Evolutionary conservation across 2,113 vertebrate species (phyloP), one percentile per base, ranked within the genome.

Genomic region (Tupaia tana): DNA sequence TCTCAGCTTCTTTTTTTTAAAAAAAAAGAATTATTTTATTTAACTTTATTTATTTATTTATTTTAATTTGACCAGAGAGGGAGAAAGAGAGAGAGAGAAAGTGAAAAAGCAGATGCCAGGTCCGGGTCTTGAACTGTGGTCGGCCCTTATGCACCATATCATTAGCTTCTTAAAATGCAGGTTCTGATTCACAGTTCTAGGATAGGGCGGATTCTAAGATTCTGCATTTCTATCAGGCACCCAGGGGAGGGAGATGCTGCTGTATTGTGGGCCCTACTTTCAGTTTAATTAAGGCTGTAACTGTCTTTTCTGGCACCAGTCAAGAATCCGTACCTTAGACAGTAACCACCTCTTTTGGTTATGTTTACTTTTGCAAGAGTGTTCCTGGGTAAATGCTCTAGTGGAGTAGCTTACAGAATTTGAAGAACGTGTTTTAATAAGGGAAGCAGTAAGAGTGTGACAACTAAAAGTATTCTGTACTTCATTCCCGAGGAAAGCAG

Each of bases 401-500:
- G 64, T 20, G 59, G 24, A 84, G 73, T 15, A 84, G 19, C 2
- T 74, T 64, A 20, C 0, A 29, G 69, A 54, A 52, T 69, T 93
- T 92, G 54, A 93, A 56, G 27, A 87, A 84, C 11, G 5, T 79
- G 9, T 34, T 27, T 43, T 71, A n/a, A 71, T 9, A n/a, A 18
- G 54, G 29, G n/a, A n/a, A 56, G 19, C 80, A 80, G 2, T 19
- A 11, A 81, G 89, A 82, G 2, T 64, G 19, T 82, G 2, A 16
- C 4, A 29, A 0, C 75, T 43, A 43, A 43, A 43, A 43, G 13
- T n/a, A 0, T 83, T 87, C 58, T 56, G 24, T 52, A 0, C 0
- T 8, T 79, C 31, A 3, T 43, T 80, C 18, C 54, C 52, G 59
- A 59, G 78, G 64, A 89, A 87, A 61, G 85, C 67, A 75, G 59